A percentile compares a stretch with the other conserved stretches of the same genome.
These are phyloP conservation scores for Menura novaehollandiae DNA, from an alignment of 2,113 vertebrate species.

Conservation along the genomic window DNA sequence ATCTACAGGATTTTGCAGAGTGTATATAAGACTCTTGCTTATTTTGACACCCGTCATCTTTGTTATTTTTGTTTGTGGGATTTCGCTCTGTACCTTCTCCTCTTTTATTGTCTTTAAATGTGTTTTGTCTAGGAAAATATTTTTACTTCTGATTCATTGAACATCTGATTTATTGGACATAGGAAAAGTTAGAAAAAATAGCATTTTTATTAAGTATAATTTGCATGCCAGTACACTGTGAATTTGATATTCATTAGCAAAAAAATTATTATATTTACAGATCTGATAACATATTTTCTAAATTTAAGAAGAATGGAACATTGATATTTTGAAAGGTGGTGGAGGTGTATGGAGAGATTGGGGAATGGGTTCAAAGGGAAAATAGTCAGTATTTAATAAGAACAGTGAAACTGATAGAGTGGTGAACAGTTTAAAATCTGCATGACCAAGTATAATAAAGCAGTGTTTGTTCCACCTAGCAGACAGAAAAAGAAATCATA, in stretches of 20 bases:
- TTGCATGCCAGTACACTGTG: not conserved
- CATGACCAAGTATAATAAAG: not conserved
- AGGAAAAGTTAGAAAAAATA: not conserved
- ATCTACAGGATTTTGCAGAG: not conserved
- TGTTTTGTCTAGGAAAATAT: not conserved
- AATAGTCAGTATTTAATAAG: not conserved
- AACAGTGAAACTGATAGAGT: not conserved
- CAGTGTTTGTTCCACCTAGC: not conserved
- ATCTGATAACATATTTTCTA: not conserved
- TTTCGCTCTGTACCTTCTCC: not conserved
- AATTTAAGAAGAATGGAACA: not conserved
- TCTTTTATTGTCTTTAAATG: not conserved
- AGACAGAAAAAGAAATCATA: not conserved
- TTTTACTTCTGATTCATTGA: not conserved
- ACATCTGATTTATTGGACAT: conserved; percentile 5
- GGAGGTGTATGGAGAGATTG: not conserved
- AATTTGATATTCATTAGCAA: not conserved
- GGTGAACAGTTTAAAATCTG: not conserved
- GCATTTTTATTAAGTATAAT: not conserved
- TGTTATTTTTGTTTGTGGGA: not conserved
- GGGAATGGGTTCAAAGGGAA: not conserved
- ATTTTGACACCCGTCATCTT: not conserved
- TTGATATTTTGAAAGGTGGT: not conserved
- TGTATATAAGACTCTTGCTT: not conserved
- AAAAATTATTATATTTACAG: not conserved